Evolutionary conservation across 2,797 vertebrate species (phyloP).

Genomic region (Enteromius anoplus): DNA sequence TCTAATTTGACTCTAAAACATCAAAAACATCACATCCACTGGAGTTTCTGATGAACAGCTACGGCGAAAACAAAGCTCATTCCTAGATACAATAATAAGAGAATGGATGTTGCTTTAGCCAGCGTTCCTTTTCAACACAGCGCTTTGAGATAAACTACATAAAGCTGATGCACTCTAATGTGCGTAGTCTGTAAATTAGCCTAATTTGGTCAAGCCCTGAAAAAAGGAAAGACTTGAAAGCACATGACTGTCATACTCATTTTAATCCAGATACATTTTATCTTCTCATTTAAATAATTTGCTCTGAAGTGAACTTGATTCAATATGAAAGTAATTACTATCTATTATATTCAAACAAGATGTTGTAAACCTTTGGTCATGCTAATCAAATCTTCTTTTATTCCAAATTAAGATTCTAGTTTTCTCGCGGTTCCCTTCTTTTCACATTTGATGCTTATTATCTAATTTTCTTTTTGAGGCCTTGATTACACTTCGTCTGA

Average conservation of each 20-base stretch:
- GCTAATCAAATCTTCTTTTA: constrained; percentile 80
- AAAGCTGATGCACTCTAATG: constrained; percentile 56
- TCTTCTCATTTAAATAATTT: constrained; percentile 75
- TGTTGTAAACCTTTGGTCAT: constrained; percentile 79
- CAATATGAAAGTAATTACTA: constrained; percentile 77
- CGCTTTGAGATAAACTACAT: constrained; percentile 46
- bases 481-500: constrained; percentile 75
- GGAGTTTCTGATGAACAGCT: constrained; percentile 33
- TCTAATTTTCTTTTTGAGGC: constrained; percentile 78
- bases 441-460: constrained; percentile 81
- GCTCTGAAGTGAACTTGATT: constrained; percentile 76
- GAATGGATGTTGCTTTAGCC: constrained; percentile 46
- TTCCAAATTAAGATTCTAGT: constrained; percentile 72
- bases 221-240: constrained; percentile 63
- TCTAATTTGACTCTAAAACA: not conserved
- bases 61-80: constrained; percentile 38
- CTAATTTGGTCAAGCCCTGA: constrained; percentile 56
- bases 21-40: constrained; percentile 5
- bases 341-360: constrained; percentile 81
- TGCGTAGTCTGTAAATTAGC: constrained; percentile 59
- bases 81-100: constrained; percentile 46
- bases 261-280: constrained; percentile 73
- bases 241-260: constrained; percentile 60
- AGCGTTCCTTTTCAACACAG: constrained; percentile 42
- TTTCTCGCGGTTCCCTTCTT: constrained; percentile 71